Percentiles rank a stretch among this genome's conserved stretches.
phyloP scores from a whole-genome alignment of 2,113 vertebrate species.

The Macquaria ambigua region DNA sequence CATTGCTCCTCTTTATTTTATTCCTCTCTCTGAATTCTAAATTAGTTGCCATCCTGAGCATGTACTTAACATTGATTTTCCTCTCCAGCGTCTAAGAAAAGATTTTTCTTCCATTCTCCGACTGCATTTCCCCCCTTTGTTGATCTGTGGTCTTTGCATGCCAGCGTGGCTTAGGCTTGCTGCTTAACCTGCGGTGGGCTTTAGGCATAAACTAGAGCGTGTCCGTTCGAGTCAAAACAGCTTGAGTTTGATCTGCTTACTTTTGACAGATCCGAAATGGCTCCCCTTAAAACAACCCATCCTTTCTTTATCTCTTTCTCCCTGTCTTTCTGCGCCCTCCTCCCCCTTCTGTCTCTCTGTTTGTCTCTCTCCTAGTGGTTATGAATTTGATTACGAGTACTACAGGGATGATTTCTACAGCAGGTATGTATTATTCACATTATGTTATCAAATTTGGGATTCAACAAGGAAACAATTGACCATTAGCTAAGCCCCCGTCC shows the following conservation, averaged over 20 bases:
- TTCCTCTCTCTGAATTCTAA: constrained; percentile 44
- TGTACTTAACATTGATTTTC: constrained; percentile 52
- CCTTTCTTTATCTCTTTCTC: constrained; percentile 17
- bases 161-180: background rate
- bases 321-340: constrained; percentile 19
- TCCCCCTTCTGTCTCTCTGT: constrained; percentile 63
- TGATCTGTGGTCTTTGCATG: constrained; percentile 37
- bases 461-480: background rate
- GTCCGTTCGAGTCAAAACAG: constrained; percentile 37
- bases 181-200: constrained; percentile 52
- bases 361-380: constrained; percentile 85
- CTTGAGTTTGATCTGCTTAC: constrained; percentile 51
- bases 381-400: constrained; percentile 99
- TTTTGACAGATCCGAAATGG: constrained; percentile 59
- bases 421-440: constrained; percentile 87
- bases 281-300: constrained; percentile 14
- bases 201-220: constrained; percentile 38
- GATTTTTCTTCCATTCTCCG: constrained; percentile 17
- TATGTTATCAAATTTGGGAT: background rate
- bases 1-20: constrained; percentile 26
- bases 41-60: constrained; percentile 44
- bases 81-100: constrained; percentile 31
- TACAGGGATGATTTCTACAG: constrained; percentile 99
- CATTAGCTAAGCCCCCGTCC: accelerated
- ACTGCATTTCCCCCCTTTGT: constrained; percentile 9